Evolutionary conservation across 2,888 invertebrate species (phyloP).

Genomic region (Diadromus collaris): DNA sequence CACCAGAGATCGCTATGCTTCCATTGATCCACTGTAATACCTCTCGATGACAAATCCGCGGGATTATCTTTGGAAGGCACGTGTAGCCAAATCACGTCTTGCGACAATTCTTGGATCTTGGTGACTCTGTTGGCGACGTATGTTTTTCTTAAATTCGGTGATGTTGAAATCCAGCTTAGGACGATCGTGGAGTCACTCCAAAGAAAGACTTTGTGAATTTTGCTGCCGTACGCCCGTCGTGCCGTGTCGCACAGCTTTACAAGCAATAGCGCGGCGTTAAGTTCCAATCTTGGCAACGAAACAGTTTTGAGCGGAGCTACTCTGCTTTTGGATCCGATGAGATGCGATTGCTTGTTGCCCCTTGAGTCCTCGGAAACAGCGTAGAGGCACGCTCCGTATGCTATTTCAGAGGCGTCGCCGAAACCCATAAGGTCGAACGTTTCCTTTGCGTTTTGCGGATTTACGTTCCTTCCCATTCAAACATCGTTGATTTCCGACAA

Average conservation of each 20-base stretch:
- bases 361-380: conserved; percentile 41
- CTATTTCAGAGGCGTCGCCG: conserved; percentile 29
- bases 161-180: conserved; percentile 30
- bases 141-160: conserved; percentile 37
- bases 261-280: conserved; percentile 19
- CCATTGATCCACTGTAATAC: conserved; percentile 3
- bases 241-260: conserved; percentile 22
- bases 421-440: conserved; percentile 50
- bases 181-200: conserved; percentile 6
- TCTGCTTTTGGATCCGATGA: conserved; percentile 1
- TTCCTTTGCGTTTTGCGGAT: not conserved
- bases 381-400: conserved; percentile 23
- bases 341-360: not conserved
- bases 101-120: conserved; percentile 54
- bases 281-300: conserved; percentile 14
- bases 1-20: conserved; percentile 30
- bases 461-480: conserved; percentile 13
- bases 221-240: conserved; percentile 6
- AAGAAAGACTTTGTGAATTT: not conserved
- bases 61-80: conserved; percentile 29
- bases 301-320: conserved; percentile 15
- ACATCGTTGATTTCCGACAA: conserved; percentile 11
- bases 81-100: conserved; percentile 8
- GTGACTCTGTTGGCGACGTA: conserved; percentile 38
- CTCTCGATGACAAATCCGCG: conserved; percentile 29